Evolutionary conservation across 30 jellyfish, hydroid and myxozoan species (phyloP), one percentile per base, ranked within the genome.

Genomic region (Hydractinia echinata): DNA sequence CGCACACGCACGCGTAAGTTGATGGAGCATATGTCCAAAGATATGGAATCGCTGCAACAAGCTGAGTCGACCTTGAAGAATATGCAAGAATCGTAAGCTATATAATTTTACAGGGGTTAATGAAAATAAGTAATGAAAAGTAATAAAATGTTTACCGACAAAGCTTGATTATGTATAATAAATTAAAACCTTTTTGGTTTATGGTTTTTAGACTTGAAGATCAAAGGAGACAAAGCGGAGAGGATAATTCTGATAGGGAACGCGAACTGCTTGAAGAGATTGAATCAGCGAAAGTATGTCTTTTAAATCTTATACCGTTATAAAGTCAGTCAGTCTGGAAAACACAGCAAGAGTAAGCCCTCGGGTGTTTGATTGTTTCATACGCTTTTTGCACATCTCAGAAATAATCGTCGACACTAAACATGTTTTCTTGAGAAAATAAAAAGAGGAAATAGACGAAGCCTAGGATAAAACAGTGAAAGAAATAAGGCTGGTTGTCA

Each of bases 1-100:
- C 78, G 79, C 81, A 90, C 76, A 62, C 56, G 19, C 44, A 89
- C 95, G 13, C 83, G 86, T 81, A 82, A 84, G 55, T 95, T 82
- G 71, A 90, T 90, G 49, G 97, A 85, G 70, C 93, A 90, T 54
- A 90, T 90, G 97, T 79, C 86, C 44, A 90, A 90, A 54, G 97
- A 90, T 66, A 85, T 90, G 16, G 95, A 85, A 77, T 85, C 72
- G 51, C 77, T 90, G 88, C 97, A 90, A 54, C 95, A 70, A 30
- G 97, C 97, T 5, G 97, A 90, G 70, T 85, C 82, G 15, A 86
- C 82, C 79, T 68, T 90, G 21, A 85, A 85, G 68, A 67, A 66
- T 67, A 85, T 91, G 30, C 97, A 90, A 58, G 83, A 81, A 73
- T 85, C 77, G 97, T 90, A 85, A 80, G 97, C 39, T 15, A 4